Percentiles rank a stretch among this genome's conserved stretches.
phyloP scores from a whole-genome alignment of 1,140 invertebrate genomes.

The Apis cerana region DNA sequence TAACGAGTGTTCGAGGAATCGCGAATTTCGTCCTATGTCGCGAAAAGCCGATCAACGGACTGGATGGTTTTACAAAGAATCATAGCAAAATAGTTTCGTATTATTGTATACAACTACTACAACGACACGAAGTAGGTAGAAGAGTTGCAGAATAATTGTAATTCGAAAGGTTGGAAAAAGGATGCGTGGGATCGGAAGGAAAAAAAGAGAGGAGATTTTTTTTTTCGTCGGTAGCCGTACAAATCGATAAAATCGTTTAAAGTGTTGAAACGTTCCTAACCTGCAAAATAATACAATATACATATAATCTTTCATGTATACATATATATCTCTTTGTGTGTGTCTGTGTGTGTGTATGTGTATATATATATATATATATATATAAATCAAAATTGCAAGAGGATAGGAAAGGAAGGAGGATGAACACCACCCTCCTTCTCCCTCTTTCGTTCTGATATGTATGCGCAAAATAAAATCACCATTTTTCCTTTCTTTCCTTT shows the following conservation, averaged over 20 bases:
- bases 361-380: conserved; percentile 14
- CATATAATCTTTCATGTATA: conserved; percentile 38
- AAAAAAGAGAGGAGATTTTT: conserved; percentile 15
- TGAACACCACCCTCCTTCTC: neutral
- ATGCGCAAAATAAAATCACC: conserved; percentile 40
- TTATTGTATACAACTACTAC: conserved; percentile 42
- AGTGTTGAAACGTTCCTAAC: conserved; percentile 29
- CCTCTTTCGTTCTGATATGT: conserved; percentile 36
- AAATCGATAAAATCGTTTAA: conserved; percentile 27
- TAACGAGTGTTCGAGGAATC: conserved; percentile 26
- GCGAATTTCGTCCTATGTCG: conserved; percentile 61
- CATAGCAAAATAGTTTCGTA: conserved; percentile 53
- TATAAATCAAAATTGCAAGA: conserved; percentile 37
- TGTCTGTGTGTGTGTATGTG: conserved; percentile 15
- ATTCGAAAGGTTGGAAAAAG: conserved; percentile 31
- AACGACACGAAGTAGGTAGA: conserved; percentile 40
- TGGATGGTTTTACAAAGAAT: conserved; percentile 51
- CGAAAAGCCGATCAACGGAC: conserved; percentile 66
- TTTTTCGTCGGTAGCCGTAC: conserved; percentile 16
- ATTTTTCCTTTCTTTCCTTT: conserved; percentile 1
- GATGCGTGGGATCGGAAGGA: conserved; percentile 36
- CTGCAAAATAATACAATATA: conserved; percentile 45
- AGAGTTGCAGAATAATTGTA: conserved; percentile 44
- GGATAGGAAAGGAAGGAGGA: conserved; percentile 8
- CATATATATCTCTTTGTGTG: conserved; percentile 49